Percentiles rank a stretch among this genome's conserved stretches.
Evolutionary conservation across 2,797 vertebrate genomes (phyloP).

Genomic region (Scolopax bukidnonensis): DNA sequence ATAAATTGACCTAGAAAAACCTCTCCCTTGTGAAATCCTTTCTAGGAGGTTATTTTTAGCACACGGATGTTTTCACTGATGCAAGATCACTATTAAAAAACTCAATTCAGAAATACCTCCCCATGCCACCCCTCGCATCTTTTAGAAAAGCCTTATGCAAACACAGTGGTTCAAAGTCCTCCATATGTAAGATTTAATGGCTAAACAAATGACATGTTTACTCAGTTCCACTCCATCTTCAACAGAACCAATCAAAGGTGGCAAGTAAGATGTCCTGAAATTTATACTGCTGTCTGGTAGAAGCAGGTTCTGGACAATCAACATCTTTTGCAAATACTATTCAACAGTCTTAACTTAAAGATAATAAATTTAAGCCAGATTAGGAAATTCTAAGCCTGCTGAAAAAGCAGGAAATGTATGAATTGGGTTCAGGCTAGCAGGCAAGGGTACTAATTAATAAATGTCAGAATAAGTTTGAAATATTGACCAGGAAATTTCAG

Average conservation of each 20-base stretch:
- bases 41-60: neutral
- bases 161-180: neutral
- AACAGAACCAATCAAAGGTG: neutral
- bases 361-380: neutral
- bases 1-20: neutral
- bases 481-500: neutral
- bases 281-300: neutral
- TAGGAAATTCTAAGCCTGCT: neutral
- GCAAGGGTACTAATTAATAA: neutral
- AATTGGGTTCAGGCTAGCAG: neutral
- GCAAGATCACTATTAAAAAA: neutral
- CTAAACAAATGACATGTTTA: rapidly evolving
- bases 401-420: neutral
- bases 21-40: neutral
- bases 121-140: too few species aligned
- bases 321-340: neutral
- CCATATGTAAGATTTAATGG: neutral
- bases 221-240: neutral
- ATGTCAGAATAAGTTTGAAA: neutral
- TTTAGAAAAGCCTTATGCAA: neutral
- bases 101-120: neutral
- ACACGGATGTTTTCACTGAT: neutral
- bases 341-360: neutral
- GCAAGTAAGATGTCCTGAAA: neutral
- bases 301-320: neutral